Evolutionary conservation across 2,888 invertebrate species (phyloP), one percentile per base, ranked within the genome.

Genomic region (Lacanobia oleracea): DNA sequence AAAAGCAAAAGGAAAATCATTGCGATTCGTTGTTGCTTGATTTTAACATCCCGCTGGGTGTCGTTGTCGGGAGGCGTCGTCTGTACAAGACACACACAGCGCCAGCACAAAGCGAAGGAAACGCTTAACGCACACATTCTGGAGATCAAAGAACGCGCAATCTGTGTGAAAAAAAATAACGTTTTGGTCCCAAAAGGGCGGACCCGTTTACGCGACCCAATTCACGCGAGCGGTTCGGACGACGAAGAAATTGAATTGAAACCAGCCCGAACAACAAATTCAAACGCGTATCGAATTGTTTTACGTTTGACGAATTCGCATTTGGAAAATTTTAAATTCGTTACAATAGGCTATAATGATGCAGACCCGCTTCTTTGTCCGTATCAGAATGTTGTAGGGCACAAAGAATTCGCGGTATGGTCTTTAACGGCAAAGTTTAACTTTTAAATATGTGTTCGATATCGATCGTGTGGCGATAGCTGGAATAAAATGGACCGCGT

Each of bases 241-340:
- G 92, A 87, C 90, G 93, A 95, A 95, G 95, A 95, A 95, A 96
- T 95, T 94, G 95, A 95, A 96, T 95, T 95, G 94, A 95, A 94
- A 92, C 89, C 87, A 85, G 81, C 77, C 91, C 93, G 88, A 94
- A 95, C 95, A 94, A 95, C 95, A 94, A 95, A 95, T 94, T 94
- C 93, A 90, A 95, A 95, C 94, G 95, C 96, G 96, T 96, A 95
- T 96, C 96, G 95, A 96, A 96, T 96, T 96, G 95, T 96, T 96
- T 96, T 95, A 96, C 94, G 94, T 94, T 95, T 95, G 95, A 94
- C 95, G 95, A 94, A 94, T 94, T 95, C 95, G 93, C 93, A 94
- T 94, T 95, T 94, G 86, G 90, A 92, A 95, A 94, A 93, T 94
- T 94, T 94, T 85, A 92, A 94, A 95, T 93, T 93, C 89, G 92